Evolutionary conservation across 2,113 vertebrate genomes (phyloP), one percentile per base, ranked within the genome.

Genomic region (Scortum barcoo): DNA sequence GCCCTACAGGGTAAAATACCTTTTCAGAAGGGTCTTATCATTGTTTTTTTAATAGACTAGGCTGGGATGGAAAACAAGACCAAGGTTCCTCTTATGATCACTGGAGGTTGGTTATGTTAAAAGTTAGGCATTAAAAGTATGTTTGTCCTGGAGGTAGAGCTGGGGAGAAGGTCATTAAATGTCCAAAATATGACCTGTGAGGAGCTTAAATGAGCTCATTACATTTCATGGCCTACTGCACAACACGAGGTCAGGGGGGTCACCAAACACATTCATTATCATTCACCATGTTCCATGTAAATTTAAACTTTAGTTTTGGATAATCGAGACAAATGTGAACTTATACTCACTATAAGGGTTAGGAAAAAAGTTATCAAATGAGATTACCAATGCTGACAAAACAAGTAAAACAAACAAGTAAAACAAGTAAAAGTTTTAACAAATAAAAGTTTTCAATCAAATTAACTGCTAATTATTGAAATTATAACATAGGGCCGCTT

Each of bases 1-100:
- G 73, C 95, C 93, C 19, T 96, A 95, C 88, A 96, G 96, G 96
- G 98, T 99, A 95, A 91, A 69, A 48, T 0, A 9, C 7, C 6
- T 20, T 40, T 24, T 14, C 8, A 42, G 20, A 46, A 48, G 26
- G 38, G 9, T 78, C 40, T 36, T 14, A 57, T 60, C 28, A 53
- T 40, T 77, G 24, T 80, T 76, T 72, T n/a, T n/a, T n/a, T n/a
- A n/a, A n/a, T n/a, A n/a, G n/a, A n/a, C n/a, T n/a, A n/a, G n/a
- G n/a, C n/a, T n/a, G 9, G 8, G 44, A 1, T 44, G 11, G 40
- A 40, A 72, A 48, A 42, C 6, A 26, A 19, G 16, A 17, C 46
- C 48, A 20, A 44, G 5, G 33, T 17, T 42, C 54, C 44, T 19
- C 5, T 33, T 20, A 48, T 53, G 3, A 2, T 2, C 22, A 16